phyloP scores from a whole-genome alignment of 2,888 invertebrate genomes.

The Amphipoea oculea region DNA sequence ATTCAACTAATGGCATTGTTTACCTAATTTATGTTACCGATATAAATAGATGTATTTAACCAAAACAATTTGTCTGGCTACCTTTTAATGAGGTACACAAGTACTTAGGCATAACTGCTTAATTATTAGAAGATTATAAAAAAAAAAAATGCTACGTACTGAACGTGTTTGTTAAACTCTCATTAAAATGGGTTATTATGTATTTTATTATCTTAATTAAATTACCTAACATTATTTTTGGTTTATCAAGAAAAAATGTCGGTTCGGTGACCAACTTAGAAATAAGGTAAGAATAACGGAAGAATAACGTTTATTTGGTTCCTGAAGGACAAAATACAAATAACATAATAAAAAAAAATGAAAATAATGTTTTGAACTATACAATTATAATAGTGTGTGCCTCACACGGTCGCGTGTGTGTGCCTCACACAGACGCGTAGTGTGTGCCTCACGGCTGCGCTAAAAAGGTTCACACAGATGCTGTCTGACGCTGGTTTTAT shows the following conservation, averaged over 20 bases:
- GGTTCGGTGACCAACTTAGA: neutral
- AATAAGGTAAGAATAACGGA: neutral
- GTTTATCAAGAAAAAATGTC: neutral
- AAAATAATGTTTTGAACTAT: no score
- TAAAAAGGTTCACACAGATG: no score
- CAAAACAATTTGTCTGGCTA: neutral
- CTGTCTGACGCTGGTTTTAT: no score
- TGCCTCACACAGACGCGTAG: no score
- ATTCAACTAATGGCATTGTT: constrained; percentile 53
- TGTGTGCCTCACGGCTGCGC: no score
- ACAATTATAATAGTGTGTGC: no score
- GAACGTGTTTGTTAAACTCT: constrained; percentile 6
- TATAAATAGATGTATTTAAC: constrained; percentile 29
- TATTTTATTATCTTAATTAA: constrained; percentile 16
- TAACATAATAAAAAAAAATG: no score
- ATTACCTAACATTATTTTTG: neutral
- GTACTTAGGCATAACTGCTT: neutral
- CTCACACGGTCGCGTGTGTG: no score
- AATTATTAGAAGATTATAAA: constrained; percentile 11
- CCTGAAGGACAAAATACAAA: no score
- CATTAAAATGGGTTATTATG: constrained; percentile 18
- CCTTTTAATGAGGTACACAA: neutral
- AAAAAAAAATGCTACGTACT: neutral
- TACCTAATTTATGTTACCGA: constrained; percentile 35
- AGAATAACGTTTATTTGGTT: no score